These are phyloP conservation scores for Gila orcuttii DNA, from an alignment of 2,113 vertebrate species.

Conservation along the genomic window DNA sequence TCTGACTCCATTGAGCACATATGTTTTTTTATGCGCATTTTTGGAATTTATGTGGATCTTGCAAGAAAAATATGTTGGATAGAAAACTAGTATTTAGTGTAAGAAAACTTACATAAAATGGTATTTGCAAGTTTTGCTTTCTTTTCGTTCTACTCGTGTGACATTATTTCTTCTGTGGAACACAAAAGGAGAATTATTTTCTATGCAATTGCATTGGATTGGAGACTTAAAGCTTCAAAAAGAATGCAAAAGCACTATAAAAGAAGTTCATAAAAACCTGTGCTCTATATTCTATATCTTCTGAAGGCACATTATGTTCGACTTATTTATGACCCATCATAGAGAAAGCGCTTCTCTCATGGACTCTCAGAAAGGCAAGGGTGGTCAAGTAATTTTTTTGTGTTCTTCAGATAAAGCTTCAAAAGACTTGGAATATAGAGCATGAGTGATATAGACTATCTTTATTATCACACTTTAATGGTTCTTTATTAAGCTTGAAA, in stretches of 20 bases:
- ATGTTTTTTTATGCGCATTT: too few relatives aligned
- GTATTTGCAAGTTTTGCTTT: too few relatives aligned
- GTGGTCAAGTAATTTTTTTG: not conserved
- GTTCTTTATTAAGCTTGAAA: not conserved
- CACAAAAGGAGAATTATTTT: not conserved
- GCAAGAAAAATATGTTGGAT: conserved; percentile 1
- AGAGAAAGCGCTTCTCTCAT: not conserved
- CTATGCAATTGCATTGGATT: not conserved
- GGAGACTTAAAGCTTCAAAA: not conserved
- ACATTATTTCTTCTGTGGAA: not conserved
- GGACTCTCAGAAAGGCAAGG: not conserved
- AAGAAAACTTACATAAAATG: not conserved
- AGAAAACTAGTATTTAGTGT: not conserved
- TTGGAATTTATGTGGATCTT: too few relatives aligned
- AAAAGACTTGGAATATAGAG: not conserved
- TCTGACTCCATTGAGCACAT: too few relatives aligned
- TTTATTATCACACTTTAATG: not conserved
- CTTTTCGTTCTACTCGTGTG: too few relatives aligned
- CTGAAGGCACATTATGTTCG: not conserved
- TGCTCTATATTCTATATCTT: not conserved
- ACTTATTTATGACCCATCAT: not conserved
- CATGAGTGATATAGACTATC: not conserved
- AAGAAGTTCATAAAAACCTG: not conserved
- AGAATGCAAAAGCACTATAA: not conserved
- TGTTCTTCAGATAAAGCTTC: not conserved